Evolutionary conservation across 2,113 vertebrate species (phyloP).

Genomic region (Ophthalmotilapia sp.): DNA sequence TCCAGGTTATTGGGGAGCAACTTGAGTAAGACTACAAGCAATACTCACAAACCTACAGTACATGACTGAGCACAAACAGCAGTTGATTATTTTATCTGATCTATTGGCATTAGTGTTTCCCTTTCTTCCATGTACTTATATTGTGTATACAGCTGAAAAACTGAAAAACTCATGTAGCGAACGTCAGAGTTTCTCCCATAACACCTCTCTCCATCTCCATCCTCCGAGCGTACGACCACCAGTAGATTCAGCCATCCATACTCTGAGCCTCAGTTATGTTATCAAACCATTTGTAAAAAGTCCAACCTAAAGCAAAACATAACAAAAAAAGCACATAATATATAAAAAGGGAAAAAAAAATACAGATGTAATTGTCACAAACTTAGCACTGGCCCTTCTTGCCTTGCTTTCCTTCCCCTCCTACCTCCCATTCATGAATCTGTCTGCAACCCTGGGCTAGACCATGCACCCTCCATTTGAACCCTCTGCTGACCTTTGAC

Average conservation of each 20-base stretch:
- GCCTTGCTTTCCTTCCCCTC: slow-evolving; percentile 55
- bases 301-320: slow-evolving; percentile 13
- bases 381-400: slow-evolving; percentile 47
- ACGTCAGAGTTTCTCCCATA: slow-evolving; percentile 12
- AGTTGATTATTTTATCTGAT: slow-evolving; percentile 24
- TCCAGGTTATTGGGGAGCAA: slow-evolving; percentile 44
- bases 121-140: slow-evolving; percentile 36
- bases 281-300: slow-evolving; percentile 50
- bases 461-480: slow-evolving; percentile 42
- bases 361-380: slow-evolving; percentile 31
- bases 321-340: slow-evolving; percentile 47
- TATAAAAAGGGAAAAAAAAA: slow-evolving; percentile 18
- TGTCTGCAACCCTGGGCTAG: slow-evolving; percentile 78
- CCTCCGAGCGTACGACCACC: slow-evolving; percentile 75
- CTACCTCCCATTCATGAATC: slow-evolving; percentile 49
- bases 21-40: slow-evolving; percentile 50
- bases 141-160: slow-evolving; percentile 38
- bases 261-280: slow-evolving; percentile 62
- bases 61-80: slow-evolving; percentile 64
- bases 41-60: slow-evolving; percentile 47
- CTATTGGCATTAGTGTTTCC: slow-evolving; percentile 32
- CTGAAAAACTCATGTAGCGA: slow-evolving; percentile 43
- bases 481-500: slow-evolving; percentile 19
- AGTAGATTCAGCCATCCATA: slow-evolving; percentile 67
- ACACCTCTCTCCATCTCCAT: slow-evolving; percentile 61